These are phyloP conservation scores for Dermolepida albohirtum DNA, from an alignment of 2,888 invertebrate species.

Conservation along the genomic window DNA sequence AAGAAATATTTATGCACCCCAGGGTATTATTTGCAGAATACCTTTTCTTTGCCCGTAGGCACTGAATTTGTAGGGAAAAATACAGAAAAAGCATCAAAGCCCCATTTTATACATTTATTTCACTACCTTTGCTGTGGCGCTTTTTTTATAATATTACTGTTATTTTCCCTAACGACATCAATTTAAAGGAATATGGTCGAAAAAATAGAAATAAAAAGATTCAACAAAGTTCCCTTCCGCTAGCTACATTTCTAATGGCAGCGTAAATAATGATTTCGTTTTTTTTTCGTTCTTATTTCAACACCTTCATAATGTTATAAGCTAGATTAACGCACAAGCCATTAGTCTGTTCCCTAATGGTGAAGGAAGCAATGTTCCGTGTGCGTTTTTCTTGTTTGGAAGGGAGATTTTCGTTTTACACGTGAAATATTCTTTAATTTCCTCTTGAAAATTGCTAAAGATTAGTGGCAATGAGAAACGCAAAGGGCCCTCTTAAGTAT, in stretches of 20 bases:
- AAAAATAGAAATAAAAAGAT: constrained; percentile 24
- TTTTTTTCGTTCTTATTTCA: constrained; percentile 32
- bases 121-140: neutral
- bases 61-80: constrained; percentile 38
- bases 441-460: constrained; percentile 49
- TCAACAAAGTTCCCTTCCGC: neutral
- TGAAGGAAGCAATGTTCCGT: constrained; percentile 40
- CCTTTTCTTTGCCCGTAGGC: constrained; percentile 40
- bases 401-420: constrained; percentile 49
- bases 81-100: constrained; percentile 10
- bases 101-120: constrained; percentile 33
- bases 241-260: too few relatives aligned
- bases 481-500: neutral
- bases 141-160: constrained; percentile 20
- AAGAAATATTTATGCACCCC: constrained; percentile 46
- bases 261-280: constrained; percentile 20
- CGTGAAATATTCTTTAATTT: constrained; percentile 53
- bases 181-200: constrained; percentile 23
- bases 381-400: constrained; percentile 44
- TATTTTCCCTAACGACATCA: constrained; percentile 24
- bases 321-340: constrained; percentile 47
- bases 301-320: constrained; percentile 41
- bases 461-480: constrained; percentile 45
- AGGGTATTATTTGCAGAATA: constrained; percentile 44
- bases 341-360: constrained; percentile 47